Base-by-base conservation (phyloP, 2,888 invertebrate species). In the Phorcus lineatus region DNA sequence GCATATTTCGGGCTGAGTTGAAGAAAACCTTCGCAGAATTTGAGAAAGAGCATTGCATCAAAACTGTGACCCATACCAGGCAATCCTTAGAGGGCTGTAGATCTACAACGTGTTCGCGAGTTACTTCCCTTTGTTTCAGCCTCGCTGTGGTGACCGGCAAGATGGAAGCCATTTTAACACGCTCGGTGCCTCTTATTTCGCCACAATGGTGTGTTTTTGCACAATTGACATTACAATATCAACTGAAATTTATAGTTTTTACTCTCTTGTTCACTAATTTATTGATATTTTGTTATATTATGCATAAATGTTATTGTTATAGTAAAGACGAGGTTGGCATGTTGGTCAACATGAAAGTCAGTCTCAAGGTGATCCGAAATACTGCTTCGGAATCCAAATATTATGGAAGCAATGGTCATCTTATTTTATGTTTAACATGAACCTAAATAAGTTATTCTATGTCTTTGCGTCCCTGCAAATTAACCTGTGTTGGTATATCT, bases 131-230 rank as follows among this genome's bases (percentile, higher is more conserved):
- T 55, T 31, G 62, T 16, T 31, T 28, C 79, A 85, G 86, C 87
- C 88, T 88, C 87, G 87, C 78, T 86, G 80, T 84, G 84, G 80
- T 77, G 85, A 83, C 84, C 82, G 81, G 78, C 82, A 85, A 85
- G 80, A 86, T 87, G 85, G 86, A 81, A 82, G 84, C 87, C 86
- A 89, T 91, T 87, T 89, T 90, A 84, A 88, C 88, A 77, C 87
- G 90, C 86, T 84, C 89, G 79, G 89, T 86, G 52, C 84, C 84
- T 78, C 75, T 86, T 70, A 85, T 88, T 80, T 81, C 88, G 81
- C 90, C 88, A 85, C 87, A 88, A 88, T 87, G 90, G 90, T 91
- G 85, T 84, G 79, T 77, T 62, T 67, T 80, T 80, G 24, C 54
- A 47, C 47, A 47, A 1, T 47, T 47, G 47, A 13, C 47, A 47